Conservation (phyloP, 2,888 invertebrate species). For the Tetragnatha montana region DNA sequence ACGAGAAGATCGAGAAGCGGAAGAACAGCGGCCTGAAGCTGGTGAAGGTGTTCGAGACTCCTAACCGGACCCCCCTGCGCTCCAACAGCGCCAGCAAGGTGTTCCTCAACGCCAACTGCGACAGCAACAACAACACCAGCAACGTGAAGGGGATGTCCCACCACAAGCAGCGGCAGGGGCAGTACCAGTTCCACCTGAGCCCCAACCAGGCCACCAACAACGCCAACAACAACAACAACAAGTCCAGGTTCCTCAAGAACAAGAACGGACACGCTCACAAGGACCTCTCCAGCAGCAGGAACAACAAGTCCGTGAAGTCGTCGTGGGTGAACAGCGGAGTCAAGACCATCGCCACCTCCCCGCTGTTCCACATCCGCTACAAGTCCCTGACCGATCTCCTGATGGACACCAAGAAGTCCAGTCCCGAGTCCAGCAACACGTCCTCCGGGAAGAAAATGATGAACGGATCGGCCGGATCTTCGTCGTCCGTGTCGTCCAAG, state of each 20-base stretch:
- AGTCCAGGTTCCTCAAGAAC: slow-evolving; percentile 54
- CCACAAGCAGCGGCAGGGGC: slow-evolving; percentile 26
- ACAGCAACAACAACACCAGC: slow-evolving; percentile 55
- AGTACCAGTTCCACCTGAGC: slow-evolving; percentile 43
- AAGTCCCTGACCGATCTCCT: slow-evolving; percentile 77
- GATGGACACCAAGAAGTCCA: slow-evolving; percentile 80
- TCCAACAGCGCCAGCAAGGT: slow-evolving; percentile 71
- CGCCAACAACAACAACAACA: neutral
- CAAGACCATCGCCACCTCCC: slow-evolving; percentile 80
- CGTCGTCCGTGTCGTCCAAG: slow-evolving; percentile 74
- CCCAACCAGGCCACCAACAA: slow-evolving; percentile 42
- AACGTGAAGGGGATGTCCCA: neutral
- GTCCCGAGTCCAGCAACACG: slow-evolving; percentile 87
- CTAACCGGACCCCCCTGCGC: slow-evolving; percentile 37
- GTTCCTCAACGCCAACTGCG: slow-evolving; percentile 50
- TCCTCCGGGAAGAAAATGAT: slow-evolving; percentile 85
- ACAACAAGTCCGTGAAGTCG: slow-evolving; percentile 51
- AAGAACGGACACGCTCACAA: slow-evolving; percentile 80
- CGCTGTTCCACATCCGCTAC: slow-evolving; percentile 84
- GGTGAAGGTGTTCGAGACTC: slow-evolving; percentile 49
- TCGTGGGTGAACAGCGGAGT: slow-evolving; percentile 57
- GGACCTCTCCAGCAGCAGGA: slow-evolving; percentile 38
- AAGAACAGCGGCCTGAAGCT: slow-evolving; percentile 41
- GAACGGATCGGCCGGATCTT: slow-evolving; percentile 85
- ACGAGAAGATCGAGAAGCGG: slow-evolving; percentile 65